Conservation (phyloP, 92 coral and sea anemone genomes). For the Bergia sp. region DNA sequence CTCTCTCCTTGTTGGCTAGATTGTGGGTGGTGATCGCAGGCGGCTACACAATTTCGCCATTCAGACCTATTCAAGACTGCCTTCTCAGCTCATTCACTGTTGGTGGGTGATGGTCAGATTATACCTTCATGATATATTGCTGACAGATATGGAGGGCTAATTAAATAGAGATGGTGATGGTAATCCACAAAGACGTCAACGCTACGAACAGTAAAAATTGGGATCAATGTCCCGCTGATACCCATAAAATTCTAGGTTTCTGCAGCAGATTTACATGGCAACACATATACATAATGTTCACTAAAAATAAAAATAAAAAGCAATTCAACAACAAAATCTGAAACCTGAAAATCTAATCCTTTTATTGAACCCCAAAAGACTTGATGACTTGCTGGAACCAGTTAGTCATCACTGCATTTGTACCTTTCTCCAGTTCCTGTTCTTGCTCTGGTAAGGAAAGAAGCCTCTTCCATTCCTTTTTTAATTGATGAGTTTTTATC, state of each 20-base stretch:
- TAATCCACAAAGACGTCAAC: neutral
- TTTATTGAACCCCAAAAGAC: neutral
- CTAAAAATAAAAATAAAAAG: too few species aligned
- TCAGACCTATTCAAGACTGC: too few species aligned
- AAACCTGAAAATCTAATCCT: neutral
- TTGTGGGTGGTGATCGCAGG: too few species aligned
- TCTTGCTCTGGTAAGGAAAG: constrained; percentile 68
- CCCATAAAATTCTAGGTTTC: neutral
- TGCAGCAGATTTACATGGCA: neutral
- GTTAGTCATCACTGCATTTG: too few species aligned
- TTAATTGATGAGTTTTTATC: constrained; percentile 59
- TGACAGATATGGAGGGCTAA: too few species aligned
- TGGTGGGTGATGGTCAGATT: too few species aligned
- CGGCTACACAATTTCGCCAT: too few species aligned
- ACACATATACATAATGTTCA: too few species aligned
- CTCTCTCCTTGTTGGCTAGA: too few species aligned
- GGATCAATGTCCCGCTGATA: neutral
- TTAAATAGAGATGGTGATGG: neutral
- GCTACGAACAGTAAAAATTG: too few species aligned
- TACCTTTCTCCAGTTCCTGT: constrained; percentile 82
- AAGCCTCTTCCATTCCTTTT: constrained; percentile 65
- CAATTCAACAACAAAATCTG: neutral
- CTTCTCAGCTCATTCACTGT: too few species aligned
- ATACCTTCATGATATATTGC: too few species aligned
- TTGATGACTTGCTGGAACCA: neutral